Evolutionary conservation across 1,140 invertebrate species (phyloP).

Genomic region (Pentalonia nigronervosa): DNA sequence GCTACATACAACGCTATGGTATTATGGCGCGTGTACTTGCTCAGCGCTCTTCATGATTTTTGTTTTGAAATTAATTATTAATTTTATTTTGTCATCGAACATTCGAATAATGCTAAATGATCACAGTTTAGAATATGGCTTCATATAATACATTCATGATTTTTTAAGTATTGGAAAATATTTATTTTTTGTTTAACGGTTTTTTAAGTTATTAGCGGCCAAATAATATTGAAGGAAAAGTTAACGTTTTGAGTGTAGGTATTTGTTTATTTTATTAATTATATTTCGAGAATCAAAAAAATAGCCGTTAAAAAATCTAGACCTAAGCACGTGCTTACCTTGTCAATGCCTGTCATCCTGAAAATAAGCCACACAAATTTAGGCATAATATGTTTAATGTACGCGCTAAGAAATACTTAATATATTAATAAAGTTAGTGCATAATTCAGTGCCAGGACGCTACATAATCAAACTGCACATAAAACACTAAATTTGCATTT

Average conservation of each 20-base stretch:
- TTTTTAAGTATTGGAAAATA: no score
- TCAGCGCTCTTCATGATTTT: neutral
- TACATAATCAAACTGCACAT: no score
- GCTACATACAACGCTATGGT: no score
- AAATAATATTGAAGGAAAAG: neutral
- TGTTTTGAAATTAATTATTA: neutral
- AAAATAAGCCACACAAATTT: no score
- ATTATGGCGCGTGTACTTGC: neutral
- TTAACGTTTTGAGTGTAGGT: neutral
- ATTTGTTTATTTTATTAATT: neutral
- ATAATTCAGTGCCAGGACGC: no score
- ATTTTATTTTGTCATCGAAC: neutral
- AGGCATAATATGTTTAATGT: no score
- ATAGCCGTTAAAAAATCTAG: no score
- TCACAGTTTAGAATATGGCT: neutral
- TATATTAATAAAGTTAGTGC: no score
- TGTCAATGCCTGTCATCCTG: no score
- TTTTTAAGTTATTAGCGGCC: neutral
- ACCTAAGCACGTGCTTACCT: no score
- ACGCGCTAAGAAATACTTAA: no score
- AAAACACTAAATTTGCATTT: no score
- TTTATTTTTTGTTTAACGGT: neutral
- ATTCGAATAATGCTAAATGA: neutral
- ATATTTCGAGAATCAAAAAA: neutral
- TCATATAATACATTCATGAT: neutral